phyloP scores from a whole-genome alignment of 2,113 vertebrate species.

The Agelaius phoeniceus region DNA sequence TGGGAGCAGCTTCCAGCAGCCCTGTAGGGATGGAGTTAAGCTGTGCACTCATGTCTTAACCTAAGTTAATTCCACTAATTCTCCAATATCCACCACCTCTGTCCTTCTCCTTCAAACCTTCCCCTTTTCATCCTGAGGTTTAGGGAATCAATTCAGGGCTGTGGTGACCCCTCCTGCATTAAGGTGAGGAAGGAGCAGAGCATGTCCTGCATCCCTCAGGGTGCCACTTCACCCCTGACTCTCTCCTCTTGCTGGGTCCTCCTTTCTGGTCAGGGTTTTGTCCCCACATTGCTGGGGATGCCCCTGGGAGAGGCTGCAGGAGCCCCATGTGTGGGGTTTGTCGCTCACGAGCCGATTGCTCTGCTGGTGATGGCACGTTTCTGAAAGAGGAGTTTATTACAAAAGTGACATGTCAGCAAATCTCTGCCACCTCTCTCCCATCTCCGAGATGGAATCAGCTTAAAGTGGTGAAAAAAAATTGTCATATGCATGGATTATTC shows the following conservation, averaged over 20 bases:
- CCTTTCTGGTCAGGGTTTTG: background rate
- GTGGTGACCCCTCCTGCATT: background rate
- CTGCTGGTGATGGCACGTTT: conserved; percentile 28
- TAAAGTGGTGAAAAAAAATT: conserved; percentile 42
- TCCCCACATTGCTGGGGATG: background rate
- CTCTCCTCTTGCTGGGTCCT: background rate
- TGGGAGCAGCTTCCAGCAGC: background rate
- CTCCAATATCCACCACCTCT: background rate
- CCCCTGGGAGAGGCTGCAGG: background rate
- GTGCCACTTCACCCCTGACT: background rate
- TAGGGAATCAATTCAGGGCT: background rate
- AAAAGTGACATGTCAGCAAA: conserved; percentile 67
- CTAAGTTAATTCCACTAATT: background rate
- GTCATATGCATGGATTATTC: conserved; percentile 53
- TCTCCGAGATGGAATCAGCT: conserved; percentile 55
- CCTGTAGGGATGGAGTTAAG: background rate
- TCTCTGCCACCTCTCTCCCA: conserved; percentile 49
- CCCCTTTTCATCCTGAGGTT: background rate
- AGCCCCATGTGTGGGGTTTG: background rate
- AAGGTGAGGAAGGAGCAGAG: background rate
- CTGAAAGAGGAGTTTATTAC: conserved; percentile 54
- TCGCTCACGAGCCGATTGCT: background rate
- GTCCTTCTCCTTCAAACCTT: background rate
- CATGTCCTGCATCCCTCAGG: rapidly evolving
- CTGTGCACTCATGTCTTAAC: background rate